Percentiles rank a stretch among this genome's conserved stretches.
phyloP scores from a whole-genome alignment of 1,140 invertebrate genomes.

The Kradibia gibbosae region DNA sequence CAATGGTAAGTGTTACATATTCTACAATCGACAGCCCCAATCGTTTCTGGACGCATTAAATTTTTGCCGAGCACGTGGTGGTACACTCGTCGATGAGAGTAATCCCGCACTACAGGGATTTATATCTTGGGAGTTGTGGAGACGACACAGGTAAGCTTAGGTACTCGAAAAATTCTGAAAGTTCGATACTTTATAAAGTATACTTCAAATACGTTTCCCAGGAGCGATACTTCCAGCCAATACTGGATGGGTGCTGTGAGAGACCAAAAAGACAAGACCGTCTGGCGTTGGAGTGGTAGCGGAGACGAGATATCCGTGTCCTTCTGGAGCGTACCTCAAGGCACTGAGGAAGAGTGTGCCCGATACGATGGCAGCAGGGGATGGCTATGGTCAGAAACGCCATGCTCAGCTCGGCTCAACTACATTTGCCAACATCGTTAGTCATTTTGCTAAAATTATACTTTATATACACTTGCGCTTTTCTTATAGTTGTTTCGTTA shows the following conservation, averaged over 20 bases:
- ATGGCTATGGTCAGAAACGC: constrained; percentile 95
- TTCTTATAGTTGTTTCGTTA: background rate
- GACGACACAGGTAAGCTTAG: constrained; percentile 80
- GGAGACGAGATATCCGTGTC: constrained; percentile 91
- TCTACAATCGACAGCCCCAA: constrained; percentile 90
- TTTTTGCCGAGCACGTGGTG: constrained; percentile 84
- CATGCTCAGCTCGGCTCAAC: constrained; percentile 88
- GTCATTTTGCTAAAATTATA: constrained; percentile 58
- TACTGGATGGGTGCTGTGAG: constrained; percentile 95
- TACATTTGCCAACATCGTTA: constrained; percentile 96
- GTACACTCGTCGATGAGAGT: constrained; percentile 91
- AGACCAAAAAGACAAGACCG: constrained; percentile 83
- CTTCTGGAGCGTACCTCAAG: constrained; percentile 92
- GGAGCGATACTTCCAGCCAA: constrained; percentile 91
- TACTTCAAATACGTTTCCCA: constrained; percentile 52
- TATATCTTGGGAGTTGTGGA: constrained; percentile 94
- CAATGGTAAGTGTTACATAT: constrained; percentile 97
- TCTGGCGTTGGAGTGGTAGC: constrained; percentile 91
- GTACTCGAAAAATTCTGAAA: no score
- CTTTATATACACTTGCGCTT: background rate
- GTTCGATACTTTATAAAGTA: no score
- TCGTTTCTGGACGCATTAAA: constrained; percentile 85
- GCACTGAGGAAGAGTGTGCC: constrained; percentile 86
- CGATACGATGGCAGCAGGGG: constrained; percentile 93
- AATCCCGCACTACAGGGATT: constrained; percentile 95